phyloP scores from a whole-genome alignment of 2,113 vertebrate species.

The Scatophagus argus region DNA sequence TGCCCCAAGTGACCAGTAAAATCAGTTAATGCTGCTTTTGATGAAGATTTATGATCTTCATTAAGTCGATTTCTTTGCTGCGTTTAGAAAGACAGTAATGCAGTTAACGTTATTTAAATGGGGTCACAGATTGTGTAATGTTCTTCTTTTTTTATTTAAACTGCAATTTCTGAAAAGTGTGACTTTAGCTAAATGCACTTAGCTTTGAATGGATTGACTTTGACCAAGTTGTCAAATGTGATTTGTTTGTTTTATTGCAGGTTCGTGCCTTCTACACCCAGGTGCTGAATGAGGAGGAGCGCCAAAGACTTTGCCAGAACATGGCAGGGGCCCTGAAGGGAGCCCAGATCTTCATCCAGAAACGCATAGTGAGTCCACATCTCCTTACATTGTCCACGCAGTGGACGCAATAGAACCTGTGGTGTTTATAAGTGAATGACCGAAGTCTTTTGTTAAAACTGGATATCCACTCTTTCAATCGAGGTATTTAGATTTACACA shows the following conservation, averaged over 20 bases:
- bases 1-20: neutral
- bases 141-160: neutral
- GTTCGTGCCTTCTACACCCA: conserved; percentile 88
- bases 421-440: neutral
- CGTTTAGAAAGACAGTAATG: neutral
- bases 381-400: neutral
- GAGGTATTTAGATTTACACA: too few relatives aligned
- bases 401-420: neutral
- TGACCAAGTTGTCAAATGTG: neutral
- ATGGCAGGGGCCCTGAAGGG: conserved; percentile 88
- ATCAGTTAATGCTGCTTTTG: neutral
- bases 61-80: neutral
- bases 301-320: conserved; percentile 91
- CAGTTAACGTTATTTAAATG: neutral
- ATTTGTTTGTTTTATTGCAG: conserved; percentile 72
- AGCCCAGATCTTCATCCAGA: conserved; percentile 94
- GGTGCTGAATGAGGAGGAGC: conserved; percentile 90
- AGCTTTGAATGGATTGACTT: neutral
- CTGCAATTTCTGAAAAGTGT: neutral
- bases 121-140: neutral
- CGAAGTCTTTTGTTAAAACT: neutral
- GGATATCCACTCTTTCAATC: neutral
- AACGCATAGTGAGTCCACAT: conserved; percentile 87
- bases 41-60: neutral
- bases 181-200: neutral